A percentile compares a stretch with the other conserved stretches of the same genome.
These are phyloP conservation scores for Caracal caracal DNA, from an alignment of 2,113 vertebrate genomes.

Conservation along the genomic window DNA sequence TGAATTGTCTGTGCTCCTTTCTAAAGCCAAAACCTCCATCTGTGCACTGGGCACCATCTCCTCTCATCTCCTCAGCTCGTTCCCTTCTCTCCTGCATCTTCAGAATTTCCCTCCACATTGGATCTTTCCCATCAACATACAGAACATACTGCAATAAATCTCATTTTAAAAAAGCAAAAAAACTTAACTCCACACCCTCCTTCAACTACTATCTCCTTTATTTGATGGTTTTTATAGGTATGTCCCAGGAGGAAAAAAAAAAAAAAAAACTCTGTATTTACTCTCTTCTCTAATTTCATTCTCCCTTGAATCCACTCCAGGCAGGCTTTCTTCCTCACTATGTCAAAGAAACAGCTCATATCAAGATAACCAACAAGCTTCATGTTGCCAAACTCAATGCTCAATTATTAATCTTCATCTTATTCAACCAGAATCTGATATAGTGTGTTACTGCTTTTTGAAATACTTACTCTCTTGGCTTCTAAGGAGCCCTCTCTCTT, in stretches of 20 bases:
- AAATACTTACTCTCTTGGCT: neutral
- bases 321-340: neutral
- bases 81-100: neutral
- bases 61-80: neutral
- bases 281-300: neutral
- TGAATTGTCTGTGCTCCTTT: constrained; percentile 35
- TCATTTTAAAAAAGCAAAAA: neutral
- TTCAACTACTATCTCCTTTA: neutral
- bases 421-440: neutral
- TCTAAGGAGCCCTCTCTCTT: neutral
- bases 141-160: neutral
- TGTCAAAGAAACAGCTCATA: neutral
- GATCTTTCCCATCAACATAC: neutral
- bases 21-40: constrained; percentile 68
- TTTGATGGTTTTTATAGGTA: neutral
- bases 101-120: neutral
- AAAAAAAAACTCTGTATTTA: neutral
- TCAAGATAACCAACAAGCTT: neutral
- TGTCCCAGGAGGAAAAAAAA: neutral
- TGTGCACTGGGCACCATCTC: constrained; percentile 67
- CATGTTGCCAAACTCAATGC: neutral
- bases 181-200: neutral
- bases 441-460: neutral
- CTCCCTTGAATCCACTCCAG: neutral
- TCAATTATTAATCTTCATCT: neutral